Evolutionary conservation across 2,113 vertebrate species (phyloP).

Genomic region (Bungarus multicinctus): DNA sequence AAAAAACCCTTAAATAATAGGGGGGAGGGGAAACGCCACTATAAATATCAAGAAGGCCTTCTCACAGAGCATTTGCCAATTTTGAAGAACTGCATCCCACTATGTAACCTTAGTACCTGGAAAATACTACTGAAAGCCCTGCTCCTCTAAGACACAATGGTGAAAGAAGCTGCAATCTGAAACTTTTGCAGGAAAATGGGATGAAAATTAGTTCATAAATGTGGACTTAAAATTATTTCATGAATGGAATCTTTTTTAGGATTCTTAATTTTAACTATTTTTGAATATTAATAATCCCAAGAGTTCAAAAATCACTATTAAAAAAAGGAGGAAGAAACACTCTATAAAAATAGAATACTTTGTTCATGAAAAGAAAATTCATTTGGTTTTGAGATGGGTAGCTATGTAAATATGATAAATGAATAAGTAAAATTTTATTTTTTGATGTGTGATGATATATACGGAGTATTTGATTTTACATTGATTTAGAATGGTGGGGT

Average conservation of each 20-base stretch:
- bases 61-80: background rate
- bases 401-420: background rate
- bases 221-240: background rate
- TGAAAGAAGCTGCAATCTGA: background rate
- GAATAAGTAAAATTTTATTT: background rate
- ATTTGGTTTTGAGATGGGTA: background rate
- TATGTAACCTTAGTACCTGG: background rate
- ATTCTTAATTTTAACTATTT: background rate
- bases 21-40: background rate
- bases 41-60: background rate
- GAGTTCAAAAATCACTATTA: background rate
- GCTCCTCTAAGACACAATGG: background rate
- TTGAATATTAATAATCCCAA: background rate
- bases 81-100: background rate
- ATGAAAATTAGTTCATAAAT: background rate
- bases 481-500: background rate
- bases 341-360: rapidly evolving
- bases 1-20: background rate
- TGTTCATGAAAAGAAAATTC: background rate
- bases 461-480: background rate
- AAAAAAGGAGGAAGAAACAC: background rate
- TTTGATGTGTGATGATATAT: rapidly evolving
- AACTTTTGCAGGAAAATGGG: background rate
- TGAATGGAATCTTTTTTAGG: background rate
- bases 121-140: background rate